These are phyloP conservation scores for Elgonia sp. DNA, from an alignment of 2,888 invertebrate genomes.

Conservation along the genomic window DNA sequence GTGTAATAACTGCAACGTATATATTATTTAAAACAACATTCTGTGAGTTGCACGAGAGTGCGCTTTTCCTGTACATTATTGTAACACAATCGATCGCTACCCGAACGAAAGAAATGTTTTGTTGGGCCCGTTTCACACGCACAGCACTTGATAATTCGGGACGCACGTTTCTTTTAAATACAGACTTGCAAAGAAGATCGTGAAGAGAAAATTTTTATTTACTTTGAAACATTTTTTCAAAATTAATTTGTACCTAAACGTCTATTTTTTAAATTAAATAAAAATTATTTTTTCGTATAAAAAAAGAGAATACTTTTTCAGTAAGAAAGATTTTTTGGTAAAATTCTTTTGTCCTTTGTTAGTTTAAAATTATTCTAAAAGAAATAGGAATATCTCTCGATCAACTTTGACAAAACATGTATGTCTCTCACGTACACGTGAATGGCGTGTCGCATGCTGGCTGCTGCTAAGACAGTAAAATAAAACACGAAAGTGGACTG, in stretches of 20 bases:
- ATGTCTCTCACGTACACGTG: constrained; percentile 74
- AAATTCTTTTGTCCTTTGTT: too few relatives aligned
- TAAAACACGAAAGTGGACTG: constrained; percentile 78
- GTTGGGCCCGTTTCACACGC: constrained; percentile 67
- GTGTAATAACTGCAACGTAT: constrained; percentile 54
- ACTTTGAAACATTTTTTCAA: not conserved
- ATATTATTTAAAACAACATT: constrained; percentile 51
- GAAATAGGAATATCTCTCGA: constrained; percentile 54
- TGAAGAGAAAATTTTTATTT: constrained; percentile 10
- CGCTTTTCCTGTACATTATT: constrained; percentile 57
- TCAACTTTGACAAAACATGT: constrained; percentile 72
- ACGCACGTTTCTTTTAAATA: constrained; percentile 60
- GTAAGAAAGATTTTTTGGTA: too few relatives aligned
- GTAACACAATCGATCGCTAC: constrained; percentile 71
- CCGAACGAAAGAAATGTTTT: constrained; percentile 58
- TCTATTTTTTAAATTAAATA: too few relatives aligned
- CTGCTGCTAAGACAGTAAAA: constrained; percentile 81
- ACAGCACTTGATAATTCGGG: constrained; percentile 65
- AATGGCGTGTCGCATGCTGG: constrained; percentile 85
- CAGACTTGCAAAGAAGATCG: constrained; percentile 59
- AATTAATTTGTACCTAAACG: too few relatives aligned
- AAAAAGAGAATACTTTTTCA: too few relatives aligned
- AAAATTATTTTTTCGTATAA: too few relatives aligned
- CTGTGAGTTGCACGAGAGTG: constrained; percentile 62
- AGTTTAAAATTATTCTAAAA: not conserved